Percentiles rank a stretch among this genome's conserved stretches.
Evolutionary conservation across 2,797 vertebrate species (phyloP).

Genomic region (Craterocephalus amniculus): DNA sequence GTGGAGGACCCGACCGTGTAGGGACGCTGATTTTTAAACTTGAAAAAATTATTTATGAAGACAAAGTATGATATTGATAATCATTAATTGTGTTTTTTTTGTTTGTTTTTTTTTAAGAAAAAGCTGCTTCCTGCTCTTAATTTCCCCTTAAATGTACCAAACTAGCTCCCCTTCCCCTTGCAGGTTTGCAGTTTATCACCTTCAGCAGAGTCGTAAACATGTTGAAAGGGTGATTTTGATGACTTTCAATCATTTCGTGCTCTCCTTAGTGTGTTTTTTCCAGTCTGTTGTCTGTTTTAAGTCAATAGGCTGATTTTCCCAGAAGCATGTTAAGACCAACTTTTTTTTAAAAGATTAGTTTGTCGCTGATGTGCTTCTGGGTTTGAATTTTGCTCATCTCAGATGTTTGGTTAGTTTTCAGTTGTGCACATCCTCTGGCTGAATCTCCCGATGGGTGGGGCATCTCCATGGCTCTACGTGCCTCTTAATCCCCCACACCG

Average conservation of each 20-base stretch:
- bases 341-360: constrained; percentile 24
- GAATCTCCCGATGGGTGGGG: constrained; percentile 42
- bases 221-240: constrained; percentile 46
- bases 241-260: constrained; percentile 19
- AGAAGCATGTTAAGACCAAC: constrained; percentile 16
- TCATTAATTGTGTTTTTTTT: constrained; percentile 57
- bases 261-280: constrained; percentile 7
- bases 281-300: constrained; percentile 61
- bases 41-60: constrained; percentile 51
- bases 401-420: constrained; percentile 7
- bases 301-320: constrained; percentile 32
- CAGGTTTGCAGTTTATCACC: constrained; percentile 67
- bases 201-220: constrained; percentile 27
- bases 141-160: constrained; percentile 17
- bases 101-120: constrained; percentile 19
- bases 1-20: not conserved
- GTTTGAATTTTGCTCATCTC: not conserved
- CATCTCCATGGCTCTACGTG: constrained; percentile 61
- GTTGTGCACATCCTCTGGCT: constrained; percentile 7
- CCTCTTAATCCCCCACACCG: constrained; percentile 65
- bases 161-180: constrained; percentile 19
- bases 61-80: constrained; percentile 32
- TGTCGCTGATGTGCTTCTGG: constrained; percentile 13
- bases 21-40: constrained; percentile 23
- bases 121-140: constrained; percentile 74